Conservation (phyloP, 2,797 vertebrate species). For the Mormyrops boulengeri region DNA sequence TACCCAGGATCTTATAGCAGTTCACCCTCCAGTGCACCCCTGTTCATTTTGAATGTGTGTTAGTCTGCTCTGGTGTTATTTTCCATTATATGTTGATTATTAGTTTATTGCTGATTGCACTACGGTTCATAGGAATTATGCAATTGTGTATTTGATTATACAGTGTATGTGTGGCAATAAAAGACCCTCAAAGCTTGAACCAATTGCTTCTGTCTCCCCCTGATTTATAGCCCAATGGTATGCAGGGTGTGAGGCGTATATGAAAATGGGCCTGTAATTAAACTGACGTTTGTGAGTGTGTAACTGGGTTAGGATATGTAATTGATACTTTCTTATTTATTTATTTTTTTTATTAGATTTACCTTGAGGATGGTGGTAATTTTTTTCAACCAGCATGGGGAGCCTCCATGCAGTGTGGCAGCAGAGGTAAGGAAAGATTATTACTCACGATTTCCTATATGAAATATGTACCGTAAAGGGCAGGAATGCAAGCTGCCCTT, state of each 20-base stretch:
- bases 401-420: neutral
- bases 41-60: neutral
- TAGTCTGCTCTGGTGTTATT: neutral
- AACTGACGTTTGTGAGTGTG: neutral
- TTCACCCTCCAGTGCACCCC: neutral
- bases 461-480: slow-evolving; percentile 13
- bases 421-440: neutral
- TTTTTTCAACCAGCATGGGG: neutral
- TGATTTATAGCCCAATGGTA: neutral
- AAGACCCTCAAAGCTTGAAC: neutral
- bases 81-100: slow-evolving; percentile 1
- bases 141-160: neutral
- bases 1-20: neutral
- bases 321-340: neutral
- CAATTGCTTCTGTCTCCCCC: neutral
- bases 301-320: neutral
- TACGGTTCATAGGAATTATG: neutral
- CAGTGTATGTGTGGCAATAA: neutral
- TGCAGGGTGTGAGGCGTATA: neutral
- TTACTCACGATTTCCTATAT: slow-evolving; percentile 1
- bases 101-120: slow-evolving; percentile 2
- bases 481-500: neutral
- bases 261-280: neutral
- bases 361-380: neutral
- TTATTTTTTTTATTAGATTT: neutral